Evolutionary conservation across 1,140 invertebrate species (phyloP), one percentile per base, ranked within the genome.

Genomic region (Brachionus angularis): DNA sequence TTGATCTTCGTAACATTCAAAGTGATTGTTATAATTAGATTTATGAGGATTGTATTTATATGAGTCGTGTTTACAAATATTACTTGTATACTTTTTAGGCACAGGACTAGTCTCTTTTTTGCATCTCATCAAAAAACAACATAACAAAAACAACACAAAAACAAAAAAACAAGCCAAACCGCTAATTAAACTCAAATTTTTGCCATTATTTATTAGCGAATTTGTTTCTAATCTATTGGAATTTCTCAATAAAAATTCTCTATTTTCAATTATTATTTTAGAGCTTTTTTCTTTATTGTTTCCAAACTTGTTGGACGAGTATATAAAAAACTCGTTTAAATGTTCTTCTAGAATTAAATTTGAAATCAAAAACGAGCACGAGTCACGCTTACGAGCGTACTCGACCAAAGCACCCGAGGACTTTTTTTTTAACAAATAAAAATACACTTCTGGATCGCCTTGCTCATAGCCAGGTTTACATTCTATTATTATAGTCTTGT

Each of bases 361-460:
- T 16, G 62, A 67, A 1, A 67, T 67, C 7, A 67, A 16, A 67
- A 67, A 67, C 3, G 62, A 67, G 14, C 62, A 67, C 10, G 62
- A 46, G 31, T 67, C 62, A 4, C 62, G 39, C 42, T 67, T 67
- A 5, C 62, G 62, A 0, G 62, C 62, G 29, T 67, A 67, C 16
- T 67, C 62, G 21, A 67, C 62, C 7, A 67, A 33, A 47, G 23
- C 47, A 3, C 62, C 62, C 46, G 46, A 47, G 23, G 62, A 29
- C 29, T 67, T 67, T 36, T 67, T 50, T 67, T 67, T 67, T 25
- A 67, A 31, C 42, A 67, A 67, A 50, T 67, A 67, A 50, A 67
- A 67, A 50, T 67, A 67, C 21, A 67, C 62, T n/a, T 67, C 62
- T 3, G 62, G 62, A 67, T 67, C 62, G 62, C 62, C 62, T 23